Percentiles rank a stretch among this genome's conserved stretches.
Conservation (phyloP, 2,888 invertebrate species). For the Lithosia quadra region DNA sequence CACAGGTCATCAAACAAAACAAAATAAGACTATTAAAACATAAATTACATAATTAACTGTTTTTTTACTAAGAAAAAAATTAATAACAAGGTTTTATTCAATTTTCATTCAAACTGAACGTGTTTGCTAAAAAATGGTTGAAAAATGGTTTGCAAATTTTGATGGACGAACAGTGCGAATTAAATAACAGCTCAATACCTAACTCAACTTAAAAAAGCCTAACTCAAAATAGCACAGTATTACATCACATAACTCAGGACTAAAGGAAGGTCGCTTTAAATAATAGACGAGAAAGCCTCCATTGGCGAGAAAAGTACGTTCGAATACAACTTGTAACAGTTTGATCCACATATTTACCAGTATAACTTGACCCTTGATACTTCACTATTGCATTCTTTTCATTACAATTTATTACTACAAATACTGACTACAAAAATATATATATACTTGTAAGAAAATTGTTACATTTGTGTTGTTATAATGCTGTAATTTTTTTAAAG, state of each 20-base stretch:
- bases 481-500: too few species aligned
- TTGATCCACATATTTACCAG: slow-evolving; percentile 53
- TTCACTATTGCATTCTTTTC: not conserved
- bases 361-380: slow-evolving; percentile 44
- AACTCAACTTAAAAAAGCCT: slow-evolving; percentile 38
- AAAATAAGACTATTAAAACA: not conserved
- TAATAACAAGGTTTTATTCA: too few species aligned
- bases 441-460: not conserved
- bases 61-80: too few species aligned
- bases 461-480: not conserved
- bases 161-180: too few species aligned
- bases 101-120: too few species aligned
- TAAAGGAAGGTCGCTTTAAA: slow-evolving; percentile 60
- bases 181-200: too few species aligned
- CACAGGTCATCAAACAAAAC: not conserved
- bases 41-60: too few species aligned
- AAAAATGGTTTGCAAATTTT: too few species aligned
- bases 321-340: slow-evolving; percentile 51
- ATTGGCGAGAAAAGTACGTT: slow-evolving; percentile 61
- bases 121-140: too few species aligned
- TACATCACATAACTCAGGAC: slow-evolving; percentile 51
- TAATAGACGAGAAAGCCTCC: slow-evolving; percentile 57
- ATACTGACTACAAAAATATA: not conserved
- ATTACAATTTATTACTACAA: not conserved
- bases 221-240: slow-evolving; percentile 53